Evolutionary conservation across 2,888 invertebrate genomes (phyloP), one percentile per base, ranked within the genome.

Genomic region (Furcula furcula): DNA sequence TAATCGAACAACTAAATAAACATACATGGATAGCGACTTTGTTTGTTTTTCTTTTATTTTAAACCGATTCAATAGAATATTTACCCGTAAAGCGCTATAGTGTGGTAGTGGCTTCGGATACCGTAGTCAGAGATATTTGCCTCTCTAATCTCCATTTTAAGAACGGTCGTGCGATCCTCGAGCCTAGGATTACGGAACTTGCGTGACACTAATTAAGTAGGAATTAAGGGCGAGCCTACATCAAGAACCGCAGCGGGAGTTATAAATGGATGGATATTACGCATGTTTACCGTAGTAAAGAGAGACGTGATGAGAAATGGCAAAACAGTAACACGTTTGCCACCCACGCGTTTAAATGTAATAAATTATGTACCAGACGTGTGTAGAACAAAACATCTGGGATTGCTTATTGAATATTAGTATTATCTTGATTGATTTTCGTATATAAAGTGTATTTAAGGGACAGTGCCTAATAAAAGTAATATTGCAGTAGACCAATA

Each of bases 141-240:
- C 76, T 61, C 68, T 78, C 83, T 88, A 87, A 87, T 88, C 87
- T 86, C 86, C 85, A 86, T 87, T 88, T 88, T 85, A 88, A 87
- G 87, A 86, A 86, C 86, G 83, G 85, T 80, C 78, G 83, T 82
- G 71, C 78, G 73, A 81, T 77, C 75, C 77, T 73, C 78, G 66
- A 84, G 83, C 86, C 87, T 82, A 71, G 87, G 87, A 88, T 88
- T 88, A 88, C 67, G 78, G 83, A 85, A 85, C 86, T 86, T 87
- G 87, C 87, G 86, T 88, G 87, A 85, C 83, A 85, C 86, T 87
- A 87, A 88, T 88, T 87, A 86, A 87, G 85, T 84, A 71, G 86
- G 88, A 79, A 87, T 87, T 87, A 87, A 78, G 83, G 77, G 72
- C 81, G 71, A 80, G 79, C 82, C 82, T 82, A 81, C 83, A 87